Conservation (phyloP, 2,888 invertebrate species). For the Saturnia japonica region DNA sequence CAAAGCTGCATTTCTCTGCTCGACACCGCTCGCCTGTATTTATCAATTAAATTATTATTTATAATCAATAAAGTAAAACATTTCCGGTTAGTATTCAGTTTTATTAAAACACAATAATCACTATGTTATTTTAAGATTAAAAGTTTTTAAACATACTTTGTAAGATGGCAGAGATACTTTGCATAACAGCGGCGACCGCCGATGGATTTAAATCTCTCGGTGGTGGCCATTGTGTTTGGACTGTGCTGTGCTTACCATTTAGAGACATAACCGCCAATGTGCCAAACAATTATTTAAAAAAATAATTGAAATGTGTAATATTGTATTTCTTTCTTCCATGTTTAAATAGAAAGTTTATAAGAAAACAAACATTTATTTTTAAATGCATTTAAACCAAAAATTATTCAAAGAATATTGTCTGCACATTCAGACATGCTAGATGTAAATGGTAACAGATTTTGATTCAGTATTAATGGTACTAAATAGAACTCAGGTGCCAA, state of each 20-base stretch:
- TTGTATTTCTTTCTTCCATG: background rate
- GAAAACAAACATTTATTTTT: background rate
- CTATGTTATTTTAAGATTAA: background rate
- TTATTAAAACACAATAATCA: background rate
- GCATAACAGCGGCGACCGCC: too few species aligned
- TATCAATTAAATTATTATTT: constrained; percentile 17
- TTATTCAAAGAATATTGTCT: background rate
- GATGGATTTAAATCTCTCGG: background rate
- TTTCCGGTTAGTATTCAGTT: background rate
- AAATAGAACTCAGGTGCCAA: background rate
- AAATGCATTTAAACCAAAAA: background rate
- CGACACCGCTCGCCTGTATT: constrained; percentile 89
- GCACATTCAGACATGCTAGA: background rate
- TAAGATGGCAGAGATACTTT: too few species aligned
- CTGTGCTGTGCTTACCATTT: too few species aligned
- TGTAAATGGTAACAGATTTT: background rate
- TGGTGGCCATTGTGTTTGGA: too few species aligned
- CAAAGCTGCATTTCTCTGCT: constrained; percentile 93
- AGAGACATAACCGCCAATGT: too few species aligned
- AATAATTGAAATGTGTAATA: too few species aligned
- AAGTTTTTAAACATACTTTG: background rate
- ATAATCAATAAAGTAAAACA: background rate
- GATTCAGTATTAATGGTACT: background rate
- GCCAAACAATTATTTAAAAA: too few species aligned
- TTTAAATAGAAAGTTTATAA: background rate